phyloP scores from a whole-genome alignment of 2,888 invertebrate genomes.

The Megamerina dolium region DNA sequence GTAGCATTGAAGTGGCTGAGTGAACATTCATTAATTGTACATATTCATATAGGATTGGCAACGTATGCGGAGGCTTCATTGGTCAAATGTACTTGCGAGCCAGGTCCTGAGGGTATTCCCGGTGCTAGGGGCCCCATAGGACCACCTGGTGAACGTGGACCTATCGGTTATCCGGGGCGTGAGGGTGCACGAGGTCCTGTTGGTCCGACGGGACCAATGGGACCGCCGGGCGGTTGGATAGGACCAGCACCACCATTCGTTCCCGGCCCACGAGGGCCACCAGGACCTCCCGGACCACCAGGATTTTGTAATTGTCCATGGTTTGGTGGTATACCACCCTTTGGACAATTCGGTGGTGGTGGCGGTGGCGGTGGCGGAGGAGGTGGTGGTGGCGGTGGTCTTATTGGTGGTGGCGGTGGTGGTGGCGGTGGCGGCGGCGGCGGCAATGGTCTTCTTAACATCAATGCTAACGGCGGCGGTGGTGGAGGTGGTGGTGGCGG shows the following conservation, averaged over 20 bases:
- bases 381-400: too few species aligned
- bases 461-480: conserved; percentile 1
- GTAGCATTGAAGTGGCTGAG: background rate
- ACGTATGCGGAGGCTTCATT: conserved; percentile 18
- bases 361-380: background rate
- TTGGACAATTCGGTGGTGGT: conserved; percentile 1
- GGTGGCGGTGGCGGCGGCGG: conserved; percentile 10
- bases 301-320: conserved; percentile 15
- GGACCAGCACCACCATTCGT: conserved; percentile 2
- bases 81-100: conserved; percentile 31
- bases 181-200: too few species aligned
- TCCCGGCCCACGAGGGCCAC: conserved; percentile 7
- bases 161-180: conserved; percentile 9
- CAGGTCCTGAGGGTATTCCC: conserved; percentile 25
- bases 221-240: conserved; percentile 4
- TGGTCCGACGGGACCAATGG: conserved; percentile 34
- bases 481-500: background rate
- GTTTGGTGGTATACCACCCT: conserved; percentile 4
- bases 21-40: background rate
- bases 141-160: conserved; percentile 16
- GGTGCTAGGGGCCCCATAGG: conserved; percentile 27
- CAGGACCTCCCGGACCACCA: conserved; percentile 9
- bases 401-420: conserved; percentile 10
- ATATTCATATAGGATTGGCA: conserved; percentile 5
- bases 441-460: background rate